phyloP scores from a whole-genome alignment of 2,113 vertebrate genomes.

The Gnathonemus echidnorhynchus region DNA sequence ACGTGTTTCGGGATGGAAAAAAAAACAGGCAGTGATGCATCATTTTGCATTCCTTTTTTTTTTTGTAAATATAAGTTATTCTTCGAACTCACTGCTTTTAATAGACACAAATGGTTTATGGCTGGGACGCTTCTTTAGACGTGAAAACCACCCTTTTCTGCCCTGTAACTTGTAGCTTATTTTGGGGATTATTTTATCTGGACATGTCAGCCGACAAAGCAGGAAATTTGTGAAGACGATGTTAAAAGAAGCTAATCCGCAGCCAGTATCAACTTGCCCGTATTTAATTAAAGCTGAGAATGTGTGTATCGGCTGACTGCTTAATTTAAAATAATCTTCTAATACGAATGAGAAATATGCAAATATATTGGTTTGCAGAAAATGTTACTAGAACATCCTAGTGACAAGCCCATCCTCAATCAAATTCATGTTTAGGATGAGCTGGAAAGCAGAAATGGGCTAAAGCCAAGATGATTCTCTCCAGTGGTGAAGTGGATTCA shows the following conservation, averaged over 20 bases:
- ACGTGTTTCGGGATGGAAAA: neutral
- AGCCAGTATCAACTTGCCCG: neutral
- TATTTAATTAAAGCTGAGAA: neutral
- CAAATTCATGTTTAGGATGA: neutral
- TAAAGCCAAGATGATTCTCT: neutral
- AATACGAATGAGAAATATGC: neutral
- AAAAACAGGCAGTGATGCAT: neutral
- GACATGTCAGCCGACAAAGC: neutral
- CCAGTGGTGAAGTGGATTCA: neutral
- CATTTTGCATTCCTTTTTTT: neutral
- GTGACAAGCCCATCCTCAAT: neutral
- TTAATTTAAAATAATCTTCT: neutral
- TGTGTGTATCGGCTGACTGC: neutral
- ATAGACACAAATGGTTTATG: neutral
- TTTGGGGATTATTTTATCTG: neutral
- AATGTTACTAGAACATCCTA: neutral
- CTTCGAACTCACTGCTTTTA: neutral
- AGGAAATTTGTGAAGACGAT: neutral
- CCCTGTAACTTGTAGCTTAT: neutral
- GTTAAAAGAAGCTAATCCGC: neutral
- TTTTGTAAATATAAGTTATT: neutral
- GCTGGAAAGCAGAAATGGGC: neutral
- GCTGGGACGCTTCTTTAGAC: neutral
- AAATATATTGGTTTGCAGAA: neutral
- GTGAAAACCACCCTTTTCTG: neutral